Evolutionary conservation across 2,113 vertebrate species (phyloP), one percentile per base, ranked within the genome.

Genomic region (Oreochromis spilurus): DNA sequence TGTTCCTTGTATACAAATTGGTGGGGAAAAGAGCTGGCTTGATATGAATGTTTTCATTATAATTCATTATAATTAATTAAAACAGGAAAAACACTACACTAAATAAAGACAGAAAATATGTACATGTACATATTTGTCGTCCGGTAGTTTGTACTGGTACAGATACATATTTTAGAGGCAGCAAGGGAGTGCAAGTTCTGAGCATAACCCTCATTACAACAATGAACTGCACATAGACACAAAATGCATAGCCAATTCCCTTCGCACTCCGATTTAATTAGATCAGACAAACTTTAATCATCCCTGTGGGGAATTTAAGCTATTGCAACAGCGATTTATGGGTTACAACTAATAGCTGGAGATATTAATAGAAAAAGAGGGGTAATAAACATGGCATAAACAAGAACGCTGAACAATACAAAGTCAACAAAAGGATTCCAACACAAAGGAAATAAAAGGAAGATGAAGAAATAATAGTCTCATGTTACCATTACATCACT

Each of bases 271-370:
- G 38, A 91, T 75, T 84, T 86, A 86, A 91, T 90, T 84, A 77
- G 72, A 89, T 89, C 26, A 80, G 57, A 24, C 85, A 78, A 79
- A 88, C 82, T 84, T 65, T 86, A 88, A 88, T 84, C 19, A 87
- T 78, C 58, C 24, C 83, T 81, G 43, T 77, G 81, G 60, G 89
- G 24, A 62, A 81, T 85, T 72, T 62, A 24, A 26, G 24, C 48
- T 85, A 45, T 70, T 89, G 43, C 50, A 65, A 52, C 8, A 80
- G 52, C 26, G 50, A 72, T 81, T 82, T 65, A 84, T 54, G 57
- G 40, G 72, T 85, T 82, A 79, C 34, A 89, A 82, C 77, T 82
- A 80, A 86, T 80, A 79, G 57, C 58, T 54, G 31, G 82, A 13
- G 34, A 62, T 36, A 78, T 84, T 83, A 85, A 87, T 29, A 81